These are phyloP conservation scores for Plutomurus gul DNA, from an alignment of 1,140 invertebrate species.

Conservation along the genomic window DNA sequence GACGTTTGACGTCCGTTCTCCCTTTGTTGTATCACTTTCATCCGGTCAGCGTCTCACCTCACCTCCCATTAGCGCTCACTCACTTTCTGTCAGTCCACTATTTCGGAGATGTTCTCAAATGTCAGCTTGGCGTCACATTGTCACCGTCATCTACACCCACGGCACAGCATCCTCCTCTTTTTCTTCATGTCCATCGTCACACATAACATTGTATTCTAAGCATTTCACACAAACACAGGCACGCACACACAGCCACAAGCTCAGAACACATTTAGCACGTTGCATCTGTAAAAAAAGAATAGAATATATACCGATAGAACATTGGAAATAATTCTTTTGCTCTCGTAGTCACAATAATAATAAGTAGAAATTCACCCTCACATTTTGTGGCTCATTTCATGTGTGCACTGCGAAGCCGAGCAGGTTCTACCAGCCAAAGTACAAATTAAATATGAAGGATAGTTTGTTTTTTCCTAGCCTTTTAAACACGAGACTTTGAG, in stretches of 20 bases:
- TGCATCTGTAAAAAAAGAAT: no score
- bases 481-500: not conserved
- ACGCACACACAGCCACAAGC: no score
- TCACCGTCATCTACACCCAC: not conserved
- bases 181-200: not conserved
- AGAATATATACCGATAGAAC: no score
- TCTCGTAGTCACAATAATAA: no score
- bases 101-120: slow-evolving; percentile 3
- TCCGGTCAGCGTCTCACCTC: slow-evolving; percentile 4
- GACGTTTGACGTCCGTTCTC: not conserved
- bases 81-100: not conserved
- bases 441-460: slow-evolving; percentile 1
- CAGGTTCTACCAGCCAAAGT: no score
- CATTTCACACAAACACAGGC: no score
- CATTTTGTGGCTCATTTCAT: no score
- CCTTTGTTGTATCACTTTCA: slow-evolving; percentile 14
- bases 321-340: no score
- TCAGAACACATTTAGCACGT: no score
- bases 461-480: not conserved
- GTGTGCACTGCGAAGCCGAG: no score
- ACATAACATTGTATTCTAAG: no score
- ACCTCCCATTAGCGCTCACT: not conserved
- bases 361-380: no score
- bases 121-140: slow-evolving; percentile 30
- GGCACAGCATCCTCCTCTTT: not conserved